These are phyloP conservation scores for Drosophila ironensis DNA, from an alignment of 1,140 invertebrate species.

Conservation along the genomic window DNA sequence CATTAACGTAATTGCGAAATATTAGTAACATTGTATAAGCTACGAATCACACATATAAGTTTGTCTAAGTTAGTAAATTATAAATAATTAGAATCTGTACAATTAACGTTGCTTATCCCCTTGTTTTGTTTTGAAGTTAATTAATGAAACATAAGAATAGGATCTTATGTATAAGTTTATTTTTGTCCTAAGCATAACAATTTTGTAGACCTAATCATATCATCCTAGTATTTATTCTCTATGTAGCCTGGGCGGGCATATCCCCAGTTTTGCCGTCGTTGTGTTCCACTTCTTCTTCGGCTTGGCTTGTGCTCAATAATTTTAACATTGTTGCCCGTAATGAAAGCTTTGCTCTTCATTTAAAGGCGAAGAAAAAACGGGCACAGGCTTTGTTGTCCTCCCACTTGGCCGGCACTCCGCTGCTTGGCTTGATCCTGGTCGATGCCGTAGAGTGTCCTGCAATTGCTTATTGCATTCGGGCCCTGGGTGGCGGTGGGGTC, in stretches of 20 bases:
- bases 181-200: too few relatives aligned
- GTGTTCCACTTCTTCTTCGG: constrained; percentile 17
- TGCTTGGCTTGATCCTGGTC: constrained; percentile 22
- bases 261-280: not conserved
- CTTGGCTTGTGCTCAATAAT: constrained; percentile 70
- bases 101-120: too few relatives aligned
- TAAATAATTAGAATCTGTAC: too few relatives aligned
- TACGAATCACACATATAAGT: too few relatives aligned
- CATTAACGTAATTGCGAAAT: too few relatives aligned
- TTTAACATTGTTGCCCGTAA: constrained; percentile 81
- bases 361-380: constrained; percentile 39
- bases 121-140: too few relatives aligned
- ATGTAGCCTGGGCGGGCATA: constrained; percentile 8
- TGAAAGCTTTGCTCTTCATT: constrained; percentile 81
- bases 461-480: constrained; percentile 36
- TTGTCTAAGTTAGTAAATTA: too few relatives aligned
- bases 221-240: not conserved
- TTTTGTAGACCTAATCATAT: too few relatives aligned
- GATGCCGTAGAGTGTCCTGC: constrained; percentile 29
- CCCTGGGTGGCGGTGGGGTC: constrained; percentile 57
- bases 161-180: too few relatives aligned
- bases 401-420: not conserved
- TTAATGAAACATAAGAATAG: too few relatives aligned
- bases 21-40: too few relatives aligned
- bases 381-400: constrained; percentile 29